Base-by-base conservation (phyloP, 2,113 vertebrate genomes). In the Calonectris borealis region DNA sequence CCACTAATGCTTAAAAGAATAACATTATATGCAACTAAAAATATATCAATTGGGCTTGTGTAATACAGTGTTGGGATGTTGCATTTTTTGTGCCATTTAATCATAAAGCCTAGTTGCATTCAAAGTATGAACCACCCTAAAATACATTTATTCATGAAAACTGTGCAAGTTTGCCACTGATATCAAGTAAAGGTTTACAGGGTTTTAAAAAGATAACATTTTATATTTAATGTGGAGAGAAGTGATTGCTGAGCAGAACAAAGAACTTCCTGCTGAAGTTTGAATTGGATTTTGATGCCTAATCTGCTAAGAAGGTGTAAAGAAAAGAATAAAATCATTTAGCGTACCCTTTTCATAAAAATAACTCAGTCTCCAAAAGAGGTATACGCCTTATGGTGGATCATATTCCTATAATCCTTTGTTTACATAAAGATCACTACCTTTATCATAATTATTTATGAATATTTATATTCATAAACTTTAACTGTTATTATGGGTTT, bases 351-450 rank as follows among this genome's bases (percentile, higher is more conserved):
- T 60, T 58, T 62, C 25, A 18, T 32, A 54, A 25, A 22, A 89
- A 64, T 6, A 82, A 18, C 9, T 42, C 17, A 27, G 19, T 36
- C n/a, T 66, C 18, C 7, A 36, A 26, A 66, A 69, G 7, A 70
- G 4, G 3, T 36, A 13, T 40, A 46, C 0, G 0, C 12, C 10
- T 64, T 29, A 18, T 26, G 16, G 19, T 38, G 14, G 22, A 61
- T 55, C 19, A 31, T 72, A 61, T 66, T 54, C 26, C 19, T 71
- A 10, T 42, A 66, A 49, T 42, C 12, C 14, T 83, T 72, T 66
- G 11, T 55, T 71, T 79, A 73, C 14, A 32, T 38, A 52, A 57
- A 54, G 4, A 51, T 62, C n/a, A 38, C 9, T 15, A 42, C 4
- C 3, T 60, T 49, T 40, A 44, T 42, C 13, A 18, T 54, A 31